Conservation (phyloP, 2,888 invertebrate species). For the Agrotis segetum region DNA sequence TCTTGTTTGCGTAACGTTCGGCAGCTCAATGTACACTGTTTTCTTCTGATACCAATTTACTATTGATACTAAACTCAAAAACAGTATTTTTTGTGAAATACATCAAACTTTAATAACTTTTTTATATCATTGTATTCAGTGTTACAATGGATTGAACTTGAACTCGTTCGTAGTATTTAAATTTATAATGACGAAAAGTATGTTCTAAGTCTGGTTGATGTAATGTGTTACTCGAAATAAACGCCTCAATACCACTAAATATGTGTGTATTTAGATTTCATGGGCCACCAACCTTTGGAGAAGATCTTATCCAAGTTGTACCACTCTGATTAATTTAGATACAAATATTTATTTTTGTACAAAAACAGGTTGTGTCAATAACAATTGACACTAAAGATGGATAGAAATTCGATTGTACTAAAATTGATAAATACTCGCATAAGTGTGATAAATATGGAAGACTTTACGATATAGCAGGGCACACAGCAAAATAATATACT, state of each 20-base stretch:
- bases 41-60: not conserved
- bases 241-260: too few species aligned
- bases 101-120: slow-evolving; percentile 11
- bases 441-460: not conserved
- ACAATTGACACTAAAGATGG: too few species aligned
- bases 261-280: too few species aligned
- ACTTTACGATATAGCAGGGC: too few species aligned
- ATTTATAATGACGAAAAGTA: slow-evolving; percentile 12
- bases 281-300: too few species aligned
- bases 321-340: too few species aligned
- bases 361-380: too few species aligned
- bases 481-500: not conserved
- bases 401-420: too few species aligned
- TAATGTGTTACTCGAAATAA: too few species aligned
- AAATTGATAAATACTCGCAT: not conserved
- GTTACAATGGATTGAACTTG: slow-evolving; percentile 35
- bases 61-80: slow-evolving; percentile 1
- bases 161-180: slow-evolving; percentile 33
- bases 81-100: not conserved
- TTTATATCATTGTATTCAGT: slow-evolving; percentile 20
- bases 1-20: not conserved
- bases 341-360: too few species aligned
- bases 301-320: too few species aligned
- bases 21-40: not conserved
- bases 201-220: slow-evolving; percentile 1